Conservation (phyloP, 2,113 vertebrate species). For the Entelurus aequoreus region DNA sequence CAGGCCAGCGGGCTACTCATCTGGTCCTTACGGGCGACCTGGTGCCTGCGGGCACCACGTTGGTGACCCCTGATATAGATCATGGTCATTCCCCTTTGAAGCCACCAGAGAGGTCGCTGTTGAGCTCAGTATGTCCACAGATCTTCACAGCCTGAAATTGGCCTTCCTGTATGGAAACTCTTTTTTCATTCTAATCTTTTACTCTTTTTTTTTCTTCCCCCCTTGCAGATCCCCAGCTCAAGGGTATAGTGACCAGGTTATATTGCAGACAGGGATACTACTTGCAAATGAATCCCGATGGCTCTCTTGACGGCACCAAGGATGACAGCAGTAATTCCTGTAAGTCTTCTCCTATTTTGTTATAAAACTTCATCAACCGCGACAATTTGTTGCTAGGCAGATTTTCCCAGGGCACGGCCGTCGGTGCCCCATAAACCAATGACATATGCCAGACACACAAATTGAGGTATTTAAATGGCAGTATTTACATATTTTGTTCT, state of each 20-base stretch:
- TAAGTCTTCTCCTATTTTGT: conserved; percentile 49
- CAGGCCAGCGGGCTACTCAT: too few species aligned
- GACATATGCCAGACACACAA: not conserved
- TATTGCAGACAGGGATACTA: conserved; percentile 99
- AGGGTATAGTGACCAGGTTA: conserved; percentile 99
- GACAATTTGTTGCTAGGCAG: too few species aligned
- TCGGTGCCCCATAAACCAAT: too few species aligned
- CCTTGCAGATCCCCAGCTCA: conserved; percentile 99
- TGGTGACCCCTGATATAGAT: too few species aligned
- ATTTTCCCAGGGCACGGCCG: too few species aligned
- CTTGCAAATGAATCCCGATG: conserved; percentile 99
- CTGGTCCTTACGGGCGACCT: too few species aligned
- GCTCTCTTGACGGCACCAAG: conserved; percentile 99
- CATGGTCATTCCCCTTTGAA: conserved; percentile 22
- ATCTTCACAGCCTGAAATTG: conserved; percentile 53
- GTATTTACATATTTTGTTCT: too few species aligned
- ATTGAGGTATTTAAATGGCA: not conserved
- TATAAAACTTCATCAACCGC: too few species aligned
- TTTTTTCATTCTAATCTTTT: not conserved
- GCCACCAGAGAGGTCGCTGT: conserved; percentile 63
- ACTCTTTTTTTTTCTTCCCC: conserved; percentile 30
- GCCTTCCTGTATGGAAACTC: conserved; percentile 42
- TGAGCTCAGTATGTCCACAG: conserved; percentile 55
- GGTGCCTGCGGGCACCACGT: too few species aligned
- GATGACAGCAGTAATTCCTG: conserved; percentile 99